Evolutionary conservation across 1,140 invertebrate species (phyloP), one percentile per base, ranked within the genome.

Genomic region (Steinernema khuongi): DNA sequence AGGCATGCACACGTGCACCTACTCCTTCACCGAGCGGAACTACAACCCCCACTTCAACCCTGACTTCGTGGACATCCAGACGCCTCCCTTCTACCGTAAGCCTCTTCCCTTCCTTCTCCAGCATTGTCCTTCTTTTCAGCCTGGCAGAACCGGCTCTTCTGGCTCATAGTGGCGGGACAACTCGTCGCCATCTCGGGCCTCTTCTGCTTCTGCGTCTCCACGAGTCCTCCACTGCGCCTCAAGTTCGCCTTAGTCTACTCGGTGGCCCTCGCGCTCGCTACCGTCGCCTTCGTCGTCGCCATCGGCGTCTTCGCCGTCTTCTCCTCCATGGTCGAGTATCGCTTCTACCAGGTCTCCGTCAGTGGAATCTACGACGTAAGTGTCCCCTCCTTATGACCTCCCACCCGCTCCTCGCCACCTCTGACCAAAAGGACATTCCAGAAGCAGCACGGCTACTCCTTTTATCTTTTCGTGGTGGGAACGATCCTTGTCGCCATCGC

Each of bases 1-100:
- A 33, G 76, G 76, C 7, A 77, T 77, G 76, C 75, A 77, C 76
- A 77, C 43, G 18, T 77, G 76, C 66, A 77, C 76, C 1, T 77
- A 76, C 66, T 75, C 74, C 30, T 77, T 77, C 68, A 69, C 76
- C 1, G 60, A 77, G 33, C 69, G 67, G 30, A 74, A 77, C 41
- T 77, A 75, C 30, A 44, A 77, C 22, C 72, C 71, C 4, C 75
- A 72, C 68, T 73, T 71, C 33, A 75, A 71, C 70, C 70, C 77
- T 67, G 76, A 77, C 18, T 74, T 77, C 30, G 70, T 70, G 32
- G 67, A 78, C 67, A 60, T 77, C n/a, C 70, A 74, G 50, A 77
- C 76, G n/a, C 76, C 76, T 1, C 50, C 76, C 14, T 77, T 77
- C 66, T 77, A 77, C 67, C 74, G 76, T 77, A 26, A 76, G 68